Evolutionary conservation across 2,113 vertebrate genomes (phyloP).

Genomic region (Phocoena phocoena): DNA sequence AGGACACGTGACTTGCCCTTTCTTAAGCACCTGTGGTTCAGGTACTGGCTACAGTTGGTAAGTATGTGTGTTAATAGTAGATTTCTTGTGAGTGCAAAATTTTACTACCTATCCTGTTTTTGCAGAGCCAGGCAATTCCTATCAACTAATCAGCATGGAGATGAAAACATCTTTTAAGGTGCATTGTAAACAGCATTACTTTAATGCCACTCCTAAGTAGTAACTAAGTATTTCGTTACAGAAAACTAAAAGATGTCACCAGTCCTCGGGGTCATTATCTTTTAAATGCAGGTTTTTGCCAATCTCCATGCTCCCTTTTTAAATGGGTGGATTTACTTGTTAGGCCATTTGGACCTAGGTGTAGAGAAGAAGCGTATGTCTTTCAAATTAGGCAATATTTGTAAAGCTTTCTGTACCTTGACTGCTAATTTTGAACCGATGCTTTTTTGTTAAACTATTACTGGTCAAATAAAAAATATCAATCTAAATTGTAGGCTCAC

Average conservation of each 20-base stretch:
- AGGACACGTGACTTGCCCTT: neutral
- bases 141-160: neutral
- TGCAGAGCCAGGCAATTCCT: neutral
- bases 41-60: neutral
- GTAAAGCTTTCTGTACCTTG: neutral
- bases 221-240: neutral
- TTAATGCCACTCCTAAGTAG: neutral
- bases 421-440: constrained; percentile 2
- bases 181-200: neutral
- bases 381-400: constrained; percentile 53
- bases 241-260: neutral
- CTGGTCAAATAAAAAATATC: constrained; percentile 27
- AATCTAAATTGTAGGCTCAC: constrained; percentile 4
- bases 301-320: neutral
- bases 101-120: neutral
- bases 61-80: neutral
- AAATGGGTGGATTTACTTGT: neutral
- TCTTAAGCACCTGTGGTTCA: neutral
- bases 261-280: neutral
- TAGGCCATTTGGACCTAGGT: neutral
- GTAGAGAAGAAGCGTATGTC: neutral
- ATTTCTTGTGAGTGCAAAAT: neutral
- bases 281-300: neutral
- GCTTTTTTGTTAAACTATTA: constrained; percentile 33
- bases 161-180: constrained; percentile 4